Evolutionary conservation across 2,888 invertebrate genomes (phyloP).

Genomic region (Perdita meconis): DNA sequence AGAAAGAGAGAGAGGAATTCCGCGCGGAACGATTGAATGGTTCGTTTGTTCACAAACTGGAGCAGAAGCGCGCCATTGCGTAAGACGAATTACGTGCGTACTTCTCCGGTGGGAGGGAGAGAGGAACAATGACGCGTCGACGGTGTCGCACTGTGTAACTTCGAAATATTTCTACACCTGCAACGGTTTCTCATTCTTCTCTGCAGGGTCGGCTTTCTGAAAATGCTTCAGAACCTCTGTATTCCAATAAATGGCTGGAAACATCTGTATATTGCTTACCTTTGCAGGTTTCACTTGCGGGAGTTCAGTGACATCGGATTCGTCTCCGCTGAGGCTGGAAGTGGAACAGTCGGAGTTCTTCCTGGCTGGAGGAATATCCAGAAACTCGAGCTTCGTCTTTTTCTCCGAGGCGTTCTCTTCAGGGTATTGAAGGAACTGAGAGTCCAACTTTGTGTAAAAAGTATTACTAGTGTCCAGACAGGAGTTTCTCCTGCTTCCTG

Average conservation of each 20-base stretch:
- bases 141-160: slow-evolving; percentile 27
- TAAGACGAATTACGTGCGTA: slow-evolving; percentile 54
- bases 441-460: slow-evolving; percentile 67
- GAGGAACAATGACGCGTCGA: slow-evolving; percentile 13
- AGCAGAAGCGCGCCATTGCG: slow-evolving; percentile 48
- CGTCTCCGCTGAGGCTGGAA: slow-evolving; percentile 90
- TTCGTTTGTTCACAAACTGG: slow-evolving; percentile 53
- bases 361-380: slow-evolving; percentile 82
- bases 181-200: background rate
- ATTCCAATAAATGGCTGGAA: background rate
- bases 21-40: slow-evolving; percentile 35
- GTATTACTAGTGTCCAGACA: slow-evolving; percentile 75
- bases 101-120: slow-evolving; percentile 6
- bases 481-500: slow-evolving; percentile 78
- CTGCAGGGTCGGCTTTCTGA: background rate
- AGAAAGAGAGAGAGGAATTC: slow-evolving; percentile 40
- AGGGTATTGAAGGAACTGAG: slow-evolving; percentile 41
- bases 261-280: slow-evolving; percentile 72
- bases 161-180: slow-evolving; percentile 51
- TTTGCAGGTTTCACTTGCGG: slow-evolving; percentile 77
- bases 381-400: slow-evolving; percentile 69
- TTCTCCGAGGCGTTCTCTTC: slow-evolving; percentile 53
- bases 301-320: slow-evolving; percentile 86
- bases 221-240: slow-evolving; percentile 1
- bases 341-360: slow-evolving; percentile 91